Evolutionary conservation across 2,888 invertebrate species (phyloP), one percentile per base, ranked within the genome.

Genomic region (Patella ulyssiponensis): DNA sequence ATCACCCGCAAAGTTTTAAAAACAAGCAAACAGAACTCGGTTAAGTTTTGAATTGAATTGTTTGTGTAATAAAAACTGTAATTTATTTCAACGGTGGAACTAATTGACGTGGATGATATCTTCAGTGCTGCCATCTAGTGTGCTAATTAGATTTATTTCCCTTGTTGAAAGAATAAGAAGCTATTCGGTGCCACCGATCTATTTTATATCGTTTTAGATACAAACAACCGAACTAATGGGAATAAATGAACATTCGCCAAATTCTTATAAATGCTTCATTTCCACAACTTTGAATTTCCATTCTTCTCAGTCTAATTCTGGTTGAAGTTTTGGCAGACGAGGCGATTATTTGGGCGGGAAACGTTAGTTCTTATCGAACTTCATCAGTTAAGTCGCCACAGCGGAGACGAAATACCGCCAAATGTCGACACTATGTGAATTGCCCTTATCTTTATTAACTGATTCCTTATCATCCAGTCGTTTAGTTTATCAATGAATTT

Each of bases 261-360:
- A 64, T 64, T 64, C 64, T 15, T 64, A 14, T 64, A 23, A 20
- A 64, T 64, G 64, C 20, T 64, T 64, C 64, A 64, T 23, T 23
- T 64, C 64, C 64, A 64, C 20, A 64, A 64, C 20, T 23, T 23
- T 64, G 64, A 64, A 64, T 64, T 20, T 23, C 14, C 64, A 64
- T 64, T 64, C 64, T 64, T 64, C 23, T 64, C 23, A 23, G 20
- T 23, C 64, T 64, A 64, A 64, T 64, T 23, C 23, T 23, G 20
- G 20, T 23, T 64, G 23, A 64, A 64, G 64, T 64, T 64, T 64
- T 64, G 64, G 64, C 64, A 64, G 64, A 64, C 64, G 64, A 44
- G 44, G 64, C 64, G 64, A 64, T 64, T 23, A 64, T 64, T 64
- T 64, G 64, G 64, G 64, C 64, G 64, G 64, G 64, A 64, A 64